Base-by-base conservation (phyloP, 2,113 vertebrate species). In the Cyprinodon variegatus region DNA sequence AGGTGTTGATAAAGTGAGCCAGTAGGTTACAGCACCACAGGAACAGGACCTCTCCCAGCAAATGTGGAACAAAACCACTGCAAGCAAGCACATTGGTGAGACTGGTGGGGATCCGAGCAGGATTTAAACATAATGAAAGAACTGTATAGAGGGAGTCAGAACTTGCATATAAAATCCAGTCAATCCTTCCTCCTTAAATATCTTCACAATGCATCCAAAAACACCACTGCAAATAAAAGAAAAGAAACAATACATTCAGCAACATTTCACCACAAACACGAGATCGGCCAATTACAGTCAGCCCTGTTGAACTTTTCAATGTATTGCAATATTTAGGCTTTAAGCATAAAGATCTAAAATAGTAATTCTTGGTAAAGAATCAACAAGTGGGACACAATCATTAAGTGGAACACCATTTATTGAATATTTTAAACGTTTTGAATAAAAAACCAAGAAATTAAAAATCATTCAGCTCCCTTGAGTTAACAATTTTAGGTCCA, bases 11-110 rank as follows among this genome's bases (percentile, higher is more conserved):
- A 81, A 97, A 94, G 85, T 97, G 96, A 84, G 95, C 95, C 92
- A 97, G 83, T 83, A 97, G 94, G 91, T 96, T 97, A 89, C 95
- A 97, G 83, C 95, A 95, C 96, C 96, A 97, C 80, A 97, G 93
- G 94, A 96, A 96, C 85, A 97, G 92, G 86, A 97, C 93, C 48
- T 97, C 96, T 65, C 96, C 96, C 89, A 97, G 89, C 82, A 97
- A 75, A 59, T 96, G 96, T 57, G 96, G 96, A 40, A 97, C 68
- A 68, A 97, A 91, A 72, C 96, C 96, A 0, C 96, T 97, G 93
- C 78, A 93, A 88, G 86, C 0, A 81, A 79, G 82, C 68, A 40
- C 62, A 65, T 61, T 1, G 48, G 36, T 83, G 63, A 79, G 66
- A 45, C 45, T 1, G 15, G 3, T 17, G 41, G 3, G 57, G 22